A percentile compares a stretch with the other conserved stretches of the same genome.
Conservation (phyloP, 2,888 invertebrate genomes). For the Himalopsyche anomala region DNA sequence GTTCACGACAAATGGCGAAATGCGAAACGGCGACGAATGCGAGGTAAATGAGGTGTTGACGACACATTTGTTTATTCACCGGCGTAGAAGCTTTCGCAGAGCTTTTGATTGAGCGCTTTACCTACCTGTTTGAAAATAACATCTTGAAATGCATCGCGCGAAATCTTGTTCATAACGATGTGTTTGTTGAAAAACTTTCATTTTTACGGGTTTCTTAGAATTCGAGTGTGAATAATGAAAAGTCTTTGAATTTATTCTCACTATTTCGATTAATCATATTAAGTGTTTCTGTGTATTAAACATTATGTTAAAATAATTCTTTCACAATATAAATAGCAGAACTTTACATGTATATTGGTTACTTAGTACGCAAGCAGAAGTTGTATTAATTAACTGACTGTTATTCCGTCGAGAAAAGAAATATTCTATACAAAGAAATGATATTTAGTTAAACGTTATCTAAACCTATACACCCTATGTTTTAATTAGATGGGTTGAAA, state of each 20-base stretch:
- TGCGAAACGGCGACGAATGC: background rate
- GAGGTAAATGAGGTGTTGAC: conserved; percentile 36
- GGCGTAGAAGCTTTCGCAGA: background rate
- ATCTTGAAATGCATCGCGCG: background rate
- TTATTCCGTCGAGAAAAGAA: too few relatives aligned
- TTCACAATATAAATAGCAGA: too few relatives aligned
- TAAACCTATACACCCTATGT: too few relatives aligned
- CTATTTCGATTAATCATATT: too few relatives aligned
- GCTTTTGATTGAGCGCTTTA: conserved; percentile 30
- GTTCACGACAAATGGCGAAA: conserved; percentile 18
- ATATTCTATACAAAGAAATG: too few relatives aligned
- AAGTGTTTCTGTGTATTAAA: too few relatives aligned
- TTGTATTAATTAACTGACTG: too few relatives aligned
- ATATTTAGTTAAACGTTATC: too few relatives aligned
- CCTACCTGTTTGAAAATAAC: conserved; percentile 8
- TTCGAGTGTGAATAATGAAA: background rate
- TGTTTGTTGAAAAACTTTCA: background rate
- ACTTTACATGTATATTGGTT: too few relatives aligned
- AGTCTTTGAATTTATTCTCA: background rate
- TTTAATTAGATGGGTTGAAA: too few relatives aligned
- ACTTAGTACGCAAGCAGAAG: too few relatives aligned
- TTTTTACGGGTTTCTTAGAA: background rate
- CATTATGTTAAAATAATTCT: too few relatives aligned
- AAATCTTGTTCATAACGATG: background rate
- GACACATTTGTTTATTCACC: conserved; percentile 32